Percentiles rank a stretch among this genome's conserved stretches.
Conservation (phyloP, 2,113 vertebrate species). For the Scopus umbretta region DNA sequence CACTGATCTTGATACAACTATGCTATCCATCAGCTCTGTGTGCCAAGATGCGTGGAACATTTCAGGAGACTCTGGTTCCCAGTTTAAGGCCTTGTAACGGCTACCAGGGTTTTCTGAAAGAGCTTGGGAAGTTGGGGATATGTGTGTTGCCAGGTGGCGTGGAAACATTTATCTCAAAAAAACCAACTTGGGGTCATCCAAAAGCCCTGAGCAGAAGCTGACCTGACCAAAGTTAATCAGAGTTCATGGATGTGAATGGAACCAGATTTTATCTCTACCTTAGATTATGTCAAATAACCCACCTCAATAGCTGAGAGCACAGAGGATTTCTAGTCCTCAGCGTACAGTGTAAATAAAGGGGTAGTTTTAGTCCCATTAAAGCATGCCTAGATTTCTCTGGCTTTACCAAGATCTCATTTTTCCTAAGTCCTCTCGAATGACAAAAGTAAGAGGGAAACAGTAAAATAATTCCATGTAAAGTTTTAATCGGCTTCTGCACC, state of each 20-base stretch:
- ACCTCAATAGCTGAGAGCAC: neutral
- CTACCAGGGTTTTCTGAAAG: neutral
- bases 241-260: neutral
- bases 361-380: conserved; percentile 9
- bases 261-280: neutral
- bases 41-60: neutral
- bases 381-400: neutral
- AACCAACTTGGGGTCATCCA: neutral
- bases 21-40: neutral
- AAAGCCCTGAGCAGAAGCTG: neutral
- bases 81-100: neutral
- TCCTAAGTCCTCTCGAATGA: neutral
- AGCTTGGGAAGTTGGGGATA: neutral
- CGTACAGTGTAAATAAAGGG: neutral
- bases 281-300: neutral
- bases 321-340: neutral
- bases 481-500: neutral
- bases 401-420: neutral
- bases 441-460: neutral
- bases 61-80: neutral
- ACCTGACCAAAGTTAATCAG: neutral
- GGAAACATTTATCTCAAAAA: neutral
- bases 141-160: neutral
- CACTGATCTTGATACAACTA: neutral
- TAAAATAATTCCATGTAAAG: neutral